Percentiles rank a stretch among this genome's conserved stretches.
These are phyloP conservation scores for Thamnaconus septentrionalis DNA, from an alignment of 2,113 vertebrate genomes.

Conservation along the genomic window DNA sequence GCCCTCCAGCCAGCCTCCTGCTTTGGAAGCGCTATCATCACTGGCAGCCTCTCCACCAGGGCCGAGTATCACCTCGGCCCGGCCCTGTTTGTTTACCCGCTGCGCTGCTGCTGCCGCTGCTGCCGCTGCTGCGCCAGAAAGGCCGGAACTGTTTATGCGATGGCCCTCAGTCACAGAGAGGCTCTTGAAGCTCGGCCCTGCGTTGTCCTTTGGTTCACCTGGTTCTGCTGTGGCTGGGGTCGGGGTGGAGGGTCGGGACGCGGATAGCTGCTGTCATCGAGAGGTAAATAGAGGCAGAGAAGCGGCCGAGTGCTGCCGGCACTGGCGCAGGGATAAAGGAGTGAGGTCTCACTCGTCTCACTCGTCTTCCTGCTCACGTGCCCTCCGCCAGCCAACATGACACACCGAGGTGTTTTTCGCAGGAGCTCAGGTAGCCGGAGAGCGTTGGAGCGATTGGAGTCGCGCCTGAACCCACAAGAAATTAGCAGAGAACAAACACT, in stretches of 20 bases:
- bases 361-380: constrained; percentile 23
- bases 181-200: constrained; percentile 14
- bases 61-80: constrained; percentile 45
- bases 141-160: constrained; percentile 59
- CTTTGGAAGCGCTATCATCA: constrained; percentile 62
- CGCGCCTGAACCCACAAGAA: too few relatives aligned
- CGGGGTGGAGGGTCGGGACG: constrained; percentile 76
- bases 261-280: constrained; percentile 89
- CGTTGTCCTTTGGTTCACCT: constrained; percentile 77
- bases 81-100: constrained; percentile 57
- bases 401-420: too few relatives aligned
- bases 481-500: too few relatives aligned
- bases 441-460: too few relatives aligned
- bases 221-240: constrained; percentile 58
- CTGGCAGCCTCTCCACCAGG: constrained; percentile 64
- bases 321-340: constrained; percentile 81
- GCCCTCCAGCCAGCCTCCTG: constrained; percentile 67
- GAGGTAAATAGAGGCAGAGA: constrained; percentile 83
- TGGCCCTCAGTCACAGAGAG: constrained; percentile 35
- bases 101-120: constrained; percentile 23
- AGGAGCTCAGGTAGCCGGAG: too few relatives aligned
- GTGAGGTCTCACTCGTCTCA: constrained; percentile 51
- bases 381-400: too few relatives aligned
- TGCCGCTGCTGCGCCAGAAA: background rate
- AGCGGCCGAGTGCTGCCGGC: constrained; percentile 74